Conservation (phyloP, 2,888 invertebrate species). For the Diploptera punctata region DNA sequence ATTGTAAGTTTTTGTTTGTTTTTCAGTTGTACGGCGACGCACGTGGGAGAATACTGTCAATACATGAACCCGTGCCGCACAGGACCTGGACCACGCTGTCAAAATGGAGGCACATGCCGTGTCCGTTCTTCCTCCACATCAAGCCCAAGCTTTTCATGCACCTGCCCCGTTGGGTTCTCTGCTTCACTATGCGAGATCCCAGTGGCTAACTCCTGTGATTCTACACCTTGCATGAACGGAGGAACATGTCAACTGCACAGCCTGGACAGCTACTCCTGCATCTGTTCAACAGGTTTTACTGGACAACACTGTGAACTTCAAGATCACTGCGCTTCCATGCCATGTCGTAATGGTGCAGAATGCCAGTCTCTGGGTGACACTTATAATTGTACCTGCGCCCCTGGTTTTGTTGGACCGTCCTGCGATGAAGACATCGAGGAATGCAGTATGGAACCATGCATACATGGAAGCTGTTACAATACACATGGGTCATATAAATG, state of each 20-base stretch:
- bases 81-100: constrained; percentile 83
- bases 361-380: constrained; percentile 79
- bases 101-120: constrained; percentile 92
- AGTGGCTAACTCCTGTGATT: constrained; percentile 87
- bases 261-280: constrained; percentile 83
- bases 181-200: constrained; percentile 93
- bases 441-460: constrained; percentile 81
- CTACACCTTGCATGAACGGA: constrained; percentile 86
- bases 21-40: constrained; percentile 86
- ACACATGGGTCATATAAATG: constrained; percentile 95
- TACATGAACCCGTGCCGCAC: constrained; percentile 92
- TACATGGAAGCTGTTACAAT: constrained; percentile 88
- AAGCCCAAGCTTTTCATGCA: constrained; percentile 86
- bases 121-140: constrained; percentile 69
- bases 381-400: constrained; percentile 86
- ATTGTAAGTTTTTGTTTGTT: constrained; percentile 51
- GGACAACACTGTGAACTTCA: constrained; percentile 88
- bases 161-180: constrained; percentile 90
- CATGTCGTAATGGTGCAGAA: constrained; percentile 91
- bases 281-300: constrained; percentile 87
- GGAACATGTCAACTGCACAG: constrained; percentile 87
- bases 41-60: constrained; percentile 94
- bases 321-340: constrained; percentile 91
- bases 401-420: constrained; percentile 83
- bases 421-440: constrained; percentile 92